Conservation (phyloP, 2,888 invertebrate genomes). For the Mythimna vitellina region DNA sequence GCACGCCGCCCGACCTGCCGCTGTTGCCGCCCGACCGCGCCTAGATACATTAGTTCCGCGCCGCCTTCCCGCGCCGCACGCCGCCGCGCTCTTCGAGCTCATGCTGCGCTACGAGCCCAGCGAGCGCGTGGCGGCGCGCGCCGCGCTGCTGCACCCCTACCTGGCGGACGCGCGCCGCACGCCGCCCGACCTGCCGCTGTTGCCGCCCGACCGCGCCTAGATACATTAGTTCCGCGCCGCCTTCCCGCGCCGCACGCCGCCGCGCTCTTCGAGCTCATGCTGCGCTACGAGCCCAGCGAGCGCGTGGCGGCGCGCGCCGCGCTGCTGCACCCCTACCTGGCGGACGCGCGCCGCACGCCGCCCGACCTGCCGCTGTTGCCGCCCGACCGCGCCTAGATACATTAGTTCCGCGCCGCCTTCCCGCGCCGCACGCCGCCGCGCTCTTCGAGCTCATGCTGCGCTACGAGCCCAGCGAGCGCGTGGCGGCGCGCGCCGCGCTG, state of each 20-base stretch:
- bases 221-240: no score
- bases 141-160: conserved; percentile 94
- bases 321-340: conserved; percentile 94
- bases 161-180: conserved; percentile 93
- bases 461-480: conserved; percentile 96
- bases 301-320: conserved; percentile 96
- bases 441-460: conserved; percentile 92
- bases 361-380: conserved; percentile 90
- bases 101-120: conserved; percentile 96
- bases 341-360: conserved; percentile 92
- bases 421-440: conserved; percentile 82
- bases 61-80: conserved; percentile 73
- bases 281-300: conserved; percentile 96
- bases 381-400: conserved; percentile 88
- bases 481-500: conserved; percentile 95
- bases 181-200: conserved; percentile 87
- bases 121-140: conserved; percentile 95
- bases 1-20: conserved; percentile 90
- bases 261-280: conserved; percentile 91
- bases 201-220: conserved; percentile 90
- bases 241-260: conserved; percentile 85
- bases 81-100: conserved; percentile 88
- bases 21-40: conserved; percentile 90
- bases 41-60: no score
- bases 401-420: no score